These are phyloP conservation scores for Gobius niger DNA, from an alignment of 2,113 vertebrate species.

Conservation along the genomic window DNA sequence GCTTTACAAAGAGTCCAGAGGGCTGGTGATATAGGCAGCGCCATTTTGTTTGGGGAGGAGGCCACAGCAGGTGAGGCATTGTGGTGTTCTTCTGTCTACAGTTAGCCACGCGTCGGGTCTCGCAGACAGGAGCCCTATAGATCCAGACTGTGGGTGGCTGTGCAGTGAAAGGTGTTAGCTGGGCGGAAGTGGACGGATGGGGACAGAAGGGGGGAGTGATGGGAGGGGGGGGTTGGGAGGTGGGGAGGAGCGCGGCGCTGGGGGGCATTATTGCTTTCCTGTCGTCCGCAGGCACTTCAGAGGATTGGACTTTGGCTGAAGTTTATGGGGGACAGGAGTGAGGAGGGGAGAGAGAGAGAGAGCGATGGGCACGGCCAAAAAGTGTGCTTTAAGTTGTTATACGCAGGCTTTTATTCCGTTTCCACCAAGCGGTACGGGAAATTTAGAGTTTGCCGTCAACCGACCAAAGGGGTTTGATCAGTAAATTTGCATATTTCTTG, in stretches of 20 bases:
- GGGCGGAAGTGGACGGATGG: constrained; percentile 27
- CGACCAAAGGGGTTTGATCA: not conserved
- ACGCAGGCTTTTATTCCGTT: constrained; percentile 18
- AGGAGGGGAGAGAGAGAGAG: not conserved
- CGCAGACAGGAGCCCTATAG: constrained; percentile 61
- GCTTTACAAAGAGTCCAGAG: constrained; percentile 10
- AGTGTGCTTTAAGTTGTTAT: constrained; percentile 52
- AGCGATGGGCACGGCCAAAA: constrained; percentile 17
- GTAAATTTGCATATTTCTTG: constrained; percentile 1
- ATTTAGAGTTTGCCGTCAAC: not conserved
- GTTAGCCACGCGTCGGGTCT: constrained; percentile 56
- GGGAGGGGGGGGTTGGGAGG: not conserved
- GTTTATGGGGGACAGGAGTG: constrained; percentile 18
- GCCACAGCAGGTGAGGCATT: constrained; percentile 75
- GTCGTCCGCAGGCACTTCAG: constrained; percentile 70
- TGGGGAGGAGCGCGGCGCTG: constrained; percentile 19
- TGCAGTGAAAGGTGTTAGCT: constrained; percentile 14
- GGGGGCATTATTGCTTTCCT: constrained; percentile 64
- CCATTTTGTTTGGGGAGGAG: constrained; percentile 45
- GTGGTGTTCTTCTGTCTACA: constrained; percentile 58
- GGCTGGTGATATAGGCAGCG: constrained; percentile 53
- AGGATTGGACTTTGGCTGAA: constrained; percentile 68
- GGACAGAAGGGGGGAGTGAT: not conserved
- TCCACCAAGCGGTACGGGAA: constrained; percentile 33
- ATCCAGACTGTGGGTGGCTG: constrained; percentile 32